These are phyloP conservation scores for Pentalonia nigronervosa DNA, from an alignment of 1,140 invertebrate genomes.

Conservation along the genomic window DNA sequence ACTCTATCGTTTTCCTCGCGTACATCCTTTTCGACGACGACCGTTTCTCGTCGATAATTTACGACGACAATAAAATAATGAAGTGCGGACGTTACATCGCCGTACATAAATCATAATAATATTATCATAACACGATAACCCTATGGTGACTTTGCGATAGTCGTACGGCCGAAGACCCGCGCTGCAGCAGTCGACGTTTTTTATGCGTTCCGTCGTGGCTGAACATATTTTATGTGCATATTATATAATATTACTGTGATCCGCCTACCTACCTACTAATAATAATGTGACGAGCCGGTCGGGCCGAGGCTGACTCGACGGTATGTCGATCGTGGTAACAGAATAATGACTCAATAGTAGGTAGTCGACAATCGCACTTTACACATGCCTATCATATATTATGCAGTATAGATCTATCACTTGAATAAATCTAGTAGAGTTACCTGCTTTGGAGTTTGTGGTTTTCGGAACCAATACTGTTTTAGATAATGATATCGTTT, in stretches of 20 bases:
- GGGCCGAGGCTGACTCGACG: background rate
- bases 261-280: background rate
- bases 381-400: too few species aligned
- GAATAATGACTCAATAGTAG: background rate
- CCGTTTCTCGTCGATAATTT: conserved; percentile 18
- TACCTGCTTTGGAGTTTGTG: background rate
- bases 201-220: background rate
- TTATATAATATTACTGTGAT: background rate
- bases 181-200: background rate
- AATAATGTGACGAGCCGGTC: background rate
- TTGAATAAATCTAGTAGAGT: background rate
- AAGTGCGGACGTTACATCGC: background rate
- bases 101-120: conserved; percentile 28
- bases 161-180: background rate
- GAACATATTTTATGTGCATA: background rate
- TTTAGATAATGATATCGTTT: background rate
- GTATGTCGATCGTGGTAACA: background rate
- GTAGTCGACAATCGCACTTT: background rate
- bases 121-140: background rate
- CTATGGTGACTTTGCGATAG: background rate
- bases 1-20: background rate
- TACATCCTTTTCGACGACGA: conserved; percentile 24
- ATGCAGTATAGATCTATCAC: background rate
- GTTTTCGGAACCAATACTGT: background rate
- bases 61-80: conserved; percentile 31